A percentile compares a stretch with the other conserved stretches of the same genome.
Conservation (phyloP, 2,113 vertebrate genomes). For the Scolopax mira region DNA sequence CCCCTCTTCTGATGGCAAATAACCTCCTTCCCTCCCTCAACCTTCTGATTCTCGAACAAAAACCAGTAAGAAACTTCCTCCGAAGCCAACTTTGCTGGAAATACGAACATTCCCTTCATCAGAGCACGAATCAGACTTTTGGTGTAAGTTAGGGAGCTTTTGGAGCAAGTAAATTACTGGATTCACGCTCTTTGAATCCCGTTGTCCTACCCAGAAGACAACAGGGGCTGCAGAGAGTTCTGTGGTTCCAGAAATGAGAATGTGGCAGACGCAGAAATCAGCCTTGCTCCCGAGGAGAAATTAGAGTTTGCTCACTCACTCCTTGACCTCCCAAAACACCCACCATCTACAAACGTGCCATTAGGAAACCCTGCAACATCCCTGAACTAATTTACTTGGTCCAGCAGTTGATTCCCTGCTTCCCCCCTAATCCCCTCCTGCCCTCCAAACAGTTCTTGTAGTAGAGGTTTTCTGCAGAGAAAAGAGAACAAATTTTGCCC, state of each 20-base stretch:
- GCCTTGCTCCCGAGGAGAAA: background rate
- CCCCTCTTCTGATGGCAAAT: background rate
- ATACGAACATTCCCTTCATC: background rate
- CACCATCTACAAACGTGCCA: background rate
- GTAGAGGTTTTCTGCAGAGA: background rate
- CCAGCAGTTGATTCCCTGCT: background rate
- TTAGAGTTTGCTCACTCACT: background rate
- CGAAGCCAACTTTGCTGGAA: background rate
- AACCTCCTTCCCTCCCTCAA: background rate
- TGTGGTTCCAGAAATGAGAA: background rate
- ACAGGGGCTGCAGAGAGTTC: background rate
- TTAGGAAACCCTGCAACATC: background rate
- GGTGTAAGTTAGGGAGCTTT: no score
- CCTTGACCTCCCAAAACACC: background rate
- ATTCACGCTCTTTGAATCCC: background rate
- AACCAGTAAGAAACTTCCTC: background rate
- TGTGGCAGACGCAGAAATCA: background rate
- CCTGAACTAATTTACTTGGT: background rate
- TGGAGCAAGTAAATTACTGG: no score
- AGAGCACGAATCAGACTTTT: rapidly evolving
- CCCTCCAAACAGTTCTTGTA: background rate
- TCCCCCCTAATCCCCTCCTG: rapidly evolving
- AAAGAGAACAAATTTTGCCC: background rate
- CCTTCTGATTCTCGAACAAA: background rate
- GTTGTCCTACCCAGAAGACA: background rate